Evolutionary conservation across 2,797 vertebrate species (phyloP).

Genomic region (Typhlichthys subterraneus): DNA sequence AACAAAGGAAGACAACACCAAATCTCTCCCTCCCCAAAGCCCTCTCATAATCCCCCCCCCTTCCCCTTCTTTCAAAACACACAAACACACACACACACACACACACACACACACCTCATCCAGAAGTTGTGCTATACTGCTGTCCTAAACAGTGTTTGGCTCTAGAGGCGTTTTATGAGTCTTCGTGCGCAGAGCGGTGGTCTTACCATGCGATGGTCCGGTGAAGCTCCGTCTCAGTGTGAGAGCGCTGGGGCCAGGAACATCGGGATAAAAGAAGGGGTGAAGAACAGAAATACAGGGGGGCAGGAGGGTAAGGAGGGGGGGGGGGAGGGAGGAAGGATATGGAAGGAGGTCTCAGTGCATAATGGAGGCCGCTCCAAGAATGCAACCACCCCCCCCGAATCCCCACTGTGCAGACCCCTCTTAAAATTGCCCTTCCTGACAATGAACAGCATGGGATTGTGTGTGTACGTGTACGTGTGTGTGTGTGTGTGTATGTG

Average conservation of each 20-base stretch:
- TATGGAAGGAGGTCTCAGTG: background rate
- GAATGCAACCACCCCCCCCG: conserved; percentile 28
- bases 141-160: background rate
- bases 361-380: conserved; percentile 7
- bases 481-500: conserved; percentile 9
- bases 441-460: background rate
- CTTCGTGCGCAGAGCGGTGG: conserved; percentile 3
- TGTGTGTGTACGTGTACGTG: conserved; percentile 7
- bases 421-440: conserved; percentile 37
- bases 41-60: no score
- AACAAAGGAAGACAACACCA: conserved; percentile 45
- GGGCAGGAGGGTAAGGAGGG: conserved; percentile 37
- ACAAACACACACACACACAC: no score
- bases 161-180: conserved; percentile 5
- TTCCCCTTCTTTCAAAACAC: background rate
- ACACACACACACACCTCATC: background rate
- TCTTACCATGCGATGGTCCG: conserved; percentile 70
- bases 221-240: conserved; percentile 41
- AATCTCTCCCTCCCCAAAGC: background rate
- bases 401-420: conserved; percentile 19
- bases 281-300: background rate
- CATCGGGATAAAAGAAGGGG: conserved; percentile 50
- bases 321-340: conserved; percentile 19
- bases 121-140: background rate
- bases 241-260: conserved; percentile 49